These are phyloP conservation scores for Acanthornis magna DNA, from an alignment of 2,797 vertebrate species.

Conservation along the genomic window DNA sequence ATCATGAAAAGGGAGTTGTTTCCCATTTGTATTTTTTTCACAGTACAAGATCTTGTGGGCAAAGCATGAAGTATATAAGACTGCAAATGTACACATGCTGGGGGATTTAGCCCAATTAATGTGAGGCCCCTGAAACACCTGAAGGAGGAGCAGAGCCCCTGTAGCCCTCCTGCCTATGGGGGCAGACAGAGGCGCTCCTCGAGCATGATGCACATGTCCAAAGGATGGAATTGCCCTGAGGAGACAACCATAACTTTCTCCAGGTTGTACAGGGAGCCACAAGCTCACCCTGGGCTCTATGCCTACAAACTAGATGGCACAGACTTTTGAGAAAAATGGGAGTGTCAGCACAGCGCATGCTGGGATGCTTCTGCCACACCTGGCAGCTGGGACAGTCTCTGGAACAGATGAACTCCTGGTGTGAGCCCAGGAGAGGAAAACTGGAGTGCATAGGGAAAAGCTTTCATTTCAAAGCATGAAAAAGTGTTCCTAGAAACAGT, in stretches of 20 bases:
- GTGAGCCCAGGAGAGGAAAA: neutral
- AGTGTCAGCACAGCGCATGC: neutral
- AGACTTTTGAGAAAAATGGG: neutral
- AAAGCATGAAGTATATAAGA: neutral
- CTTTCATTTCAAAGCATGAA: neutral
- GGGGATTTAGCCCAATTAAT: neutral
- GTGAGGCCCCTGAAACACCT: neutral
- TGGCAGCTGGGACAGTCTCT: neutral
- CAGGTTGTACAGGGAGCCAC: neutral
- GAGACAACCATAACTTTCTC: accelerated
- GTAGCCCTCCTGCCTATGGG: accelerated
- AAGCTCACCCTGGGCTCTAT: neutral
- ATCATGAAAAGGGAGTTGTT: neutral
- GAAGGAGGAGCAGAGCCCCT: neutral
- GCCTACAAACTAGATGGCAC: neutral
- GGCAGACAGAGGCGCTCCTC: neutral
- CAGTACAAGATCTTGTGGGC: neutral
- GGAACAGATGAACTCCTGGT: neutral
- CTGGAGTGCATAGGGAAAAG: neutral
- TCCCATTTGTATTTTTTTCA: neutral
- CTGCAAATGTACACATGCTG: neutral
- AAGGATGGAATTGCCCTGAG: neutral
- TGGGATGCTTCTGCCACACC: neutral
- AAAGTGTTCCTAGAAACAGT: neutral
- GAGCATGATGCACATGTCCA: accelerated